These are phyloP conservation scores for Drosophila melanica DNA, from an alignment of 1,140 invertebrate genomes.

Conservation along the genomic window DNA sequence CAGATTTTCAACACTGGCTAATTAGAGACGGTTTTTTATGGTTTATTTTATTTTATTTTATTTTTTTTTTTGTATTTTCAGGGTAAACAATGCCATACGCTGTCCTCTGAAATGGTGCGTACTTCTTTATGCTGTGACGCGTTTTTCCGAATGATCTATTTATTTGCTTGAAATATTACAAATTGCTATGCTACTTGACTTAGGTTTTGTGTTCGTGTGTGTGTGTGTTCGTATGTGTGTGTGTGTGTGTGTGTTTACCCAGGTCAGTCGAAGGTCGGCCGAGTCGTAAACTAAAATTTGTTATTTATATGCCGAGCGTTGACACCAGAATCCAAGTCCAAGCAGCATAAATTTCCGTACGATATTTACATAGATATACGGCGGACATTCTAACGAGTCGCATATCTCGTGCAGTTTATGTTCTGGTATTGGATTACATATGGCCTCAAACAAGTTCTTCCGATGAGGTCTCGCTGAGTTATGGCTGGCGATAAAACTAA, in stretches of 20 bases:
- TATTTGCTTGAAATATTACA: conserved; percentile 39
- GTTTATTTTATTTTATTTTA: background rate
- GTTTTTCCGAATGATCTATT: conserved; percentile 49
- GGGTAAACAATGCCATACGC: conserved; percentile 22
- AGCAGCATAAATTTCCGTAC: conserved; percentile 69
- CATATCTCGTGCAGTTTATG: conserved; percentile 73
- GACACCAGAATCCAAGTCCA: conserved; percentile 60
- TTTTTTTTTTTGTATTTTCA: background rate
- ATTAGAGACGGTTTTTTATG: conserved; percentile 8
- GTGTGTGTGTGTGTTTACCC: background rate
- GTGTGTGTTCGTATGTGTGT: background rate
- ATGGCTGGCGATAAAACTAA: conserved; percentile 64
- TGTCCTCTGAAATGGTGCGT: conserved; percentile 25
- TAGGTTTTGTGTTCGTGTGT: conserved; percentile 2
- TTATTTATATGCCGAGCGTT: conserved; percentile 57
- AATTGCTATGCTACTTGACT: conserved; percentile 8
- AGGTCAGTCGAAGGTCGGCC: conserved; percentile 66
- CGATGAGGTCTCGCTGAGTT: conserved; percentile 46
- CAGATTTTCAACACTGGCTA: conserved; percentile 18
- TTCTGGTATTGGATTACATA: conserved; percentile 72
- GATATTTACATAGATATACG: conserved; percentile 57
- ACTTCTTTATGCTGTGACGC: conserved; percentile 13
- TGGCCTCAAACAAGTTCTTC: conserved; percentile 48
- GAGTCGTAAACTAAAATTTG: conserved; percentile 73
- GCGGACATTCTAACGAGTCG: conserved; percentile 42